Evolutionary conservation across 2,113 vertebrate genomes (phyloP), one percentile per base, ranked within the genome.

Genomic region (Tympanuchus pallidicinctus): DNA sequence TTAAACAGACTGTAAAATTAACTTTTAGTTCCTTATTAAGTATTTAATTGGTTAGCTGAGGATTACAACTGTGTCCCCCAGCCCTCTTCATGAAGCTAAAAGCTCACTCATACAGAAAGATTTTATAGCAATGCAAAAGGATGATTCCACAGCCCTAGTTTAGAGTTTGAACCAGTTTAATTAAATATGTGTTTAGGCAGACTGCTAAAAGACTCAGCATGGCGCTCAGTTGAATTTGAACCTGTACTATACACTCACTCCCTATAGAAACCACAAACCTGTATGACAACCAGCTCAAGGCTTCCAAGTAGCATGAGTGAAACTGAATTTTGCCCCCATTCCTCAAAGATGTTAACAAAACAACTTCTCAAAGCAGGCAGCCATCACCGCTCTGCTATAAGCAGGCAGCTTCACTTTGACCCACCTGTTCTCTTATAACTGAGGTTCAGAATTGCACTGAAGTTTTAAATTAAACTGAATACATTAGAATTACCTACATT

Each of bases 161-260:
- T 45, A 81, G 47, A 86, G 88, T 71, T 10, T 12, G 43, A 81
- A 94, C 36, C 43, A 40, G 30, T 86, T 94, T 88, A 91, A 96
- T 92, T 92, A 92, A 93, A 88, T 7, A 1, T 42, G 48, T 38
- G 84, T 94, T 89, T 65, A 86, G 76, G 69, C 73, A 25, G 40
- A 69, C 45, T 77, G 60, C 61, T 69, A 52, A 52, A 72, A 80
- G 83, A 84, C 43, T 65, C 27, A 83, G 40, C 40, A 22, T 16
- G 24, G 40, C 38, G 64, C 45, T 82, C 25, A 6, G 43, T 13
- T 6, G 1, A 77, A 91, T 77, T 57, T 87, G 76, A 88, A 82
- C 36, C 32, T 43, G 54, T 45, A 89, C 50, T 59, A 42, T 54
- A 61, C 72, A 25, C 42, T 30, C 50, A 47, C 4, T 19, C 43